These are phyloP conservation scores for Amaurobius ferox DNA, from an alignment of 2,888 invertebrate genomes.

Conservation along the genomic window DNA sequence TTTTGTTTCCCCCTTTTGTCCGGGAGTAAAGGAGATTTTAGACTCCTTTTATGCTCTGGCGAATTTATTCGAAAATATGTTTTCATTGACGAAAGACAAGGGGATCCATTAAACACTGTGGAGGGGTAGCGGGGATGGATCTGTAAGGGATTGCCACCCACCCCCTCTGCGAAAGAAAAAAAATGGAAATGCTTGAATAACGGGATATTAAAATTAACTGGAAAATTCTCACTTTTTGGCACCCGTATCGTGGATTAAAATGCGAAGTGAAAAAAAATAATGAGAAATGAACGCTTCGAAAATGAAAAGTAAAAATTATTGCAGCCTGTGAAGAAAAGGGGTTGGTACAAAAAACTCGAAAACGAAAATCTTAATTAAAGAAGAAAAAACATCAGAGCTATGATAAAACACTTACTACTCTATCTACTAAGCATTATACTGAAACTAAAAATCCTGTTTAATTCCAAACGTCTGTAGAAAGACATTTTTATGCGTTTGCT, in stretches of 20 bases:
- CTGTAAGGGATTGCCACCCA: slow-evolving; percentile 36
- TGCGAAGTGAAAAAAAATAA: not conserved
- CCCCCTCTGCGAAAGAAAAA: not conserved
- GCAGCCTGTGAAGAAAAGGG: too few species aligned
- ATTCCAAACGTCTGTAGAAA: too few species aligned
- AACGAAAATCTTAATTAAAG: too few species aligned
- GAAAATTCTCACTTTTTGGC: slow-evolving; percentile 21
- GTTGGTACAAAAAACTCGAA: too few species aligned
- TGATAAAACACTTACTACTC: too few species aligned
- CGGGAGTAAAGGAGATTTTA: slow-evolving; percentile 18
- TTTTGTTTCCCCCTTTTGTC: slow-evolving; percentile 41
- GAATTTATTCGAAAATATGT: slow-evolving; percentile 65
- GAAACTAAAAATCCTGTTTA: too few species aligned
- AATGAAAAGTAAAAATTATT: not conserved
- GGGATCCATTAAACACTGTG: slow-evolving; percentile 59
- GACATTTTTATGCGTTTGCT: too few species aligned
- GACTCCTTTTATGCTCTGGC: slow-evolving; percentile 48
- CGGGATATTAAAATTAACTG: slow-evolving; percentile 7
- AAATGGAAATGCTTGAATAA: not conserved
- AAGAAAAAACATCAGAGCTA: too few species aligned
- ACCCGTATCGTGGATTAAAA: not conserved
- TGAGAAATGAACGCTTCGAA: slow-evolving; percentile 1
- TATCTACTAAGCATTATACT: too few species aligned
- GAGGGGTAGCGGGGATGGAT: slow-evolving; percentile 29
- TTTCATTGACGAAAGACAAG: slow-evolving; percentile 66